These are phyloP conservation scores for Ridgeia piscesae DNA, from an alignment of 1,140 invertebrate species.

Conservation along the genomic window DNA sequence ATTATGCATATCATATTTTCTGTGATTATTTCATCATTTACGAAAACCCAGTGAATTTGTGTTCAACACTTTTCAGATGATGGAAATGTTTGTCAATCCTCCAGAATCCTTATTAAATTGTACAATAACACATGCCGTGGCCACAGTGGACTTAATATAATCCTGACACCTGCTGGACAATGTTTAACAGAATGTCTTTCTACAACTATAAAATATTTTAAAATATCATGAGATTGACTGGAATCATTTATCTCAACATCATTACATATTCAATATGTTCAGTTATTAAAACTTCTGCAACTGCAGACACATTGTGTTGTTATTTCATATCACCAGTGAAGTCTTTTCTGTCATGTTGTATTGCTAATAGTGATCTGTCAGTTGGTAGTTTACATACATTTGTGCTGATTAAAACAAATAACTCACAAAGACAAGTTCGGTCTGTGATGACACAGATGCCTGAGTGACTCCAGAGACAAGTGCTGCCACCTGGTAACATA, in stretches of 20 bases:
- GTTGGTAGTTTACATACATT: conserved; percentile 58
- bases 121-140: too few species aligned
- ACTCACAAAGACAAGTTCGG: not conserved
- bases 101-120: too few species aligned
- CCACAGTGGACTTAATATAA: too few species aligned
- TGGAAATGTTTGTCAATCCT: too few species aligned
- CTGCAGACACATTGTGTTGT: not conserved
- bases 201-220: conserved; percentile 58
- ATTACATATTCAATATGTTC: not conserved
- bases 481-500: not conserved
- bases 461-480: not conserved
- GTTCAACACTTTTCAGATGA: too few species aligned
- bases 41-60: too few species aligned
- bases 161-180: too few species aligned
- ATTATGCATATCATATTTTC: too few species aligned
- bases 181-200: not conserved
- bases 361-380: not conserved
- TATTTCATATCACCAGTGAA: not conserved
- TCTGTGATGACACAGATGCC: not conserved
- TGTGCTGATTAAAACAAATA: conserved; percentile 35
- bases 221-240: conserved; percentile 37
- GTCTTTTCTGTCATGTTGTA: not conserved
- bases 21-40: too few species aligned
- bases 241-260: not conserved
- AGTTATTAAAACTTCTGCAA: not conserved